phyloP scores from a whole-genome alignment of 2,113 vertebrate genomes.

The Apteryx owenii region DNA sequence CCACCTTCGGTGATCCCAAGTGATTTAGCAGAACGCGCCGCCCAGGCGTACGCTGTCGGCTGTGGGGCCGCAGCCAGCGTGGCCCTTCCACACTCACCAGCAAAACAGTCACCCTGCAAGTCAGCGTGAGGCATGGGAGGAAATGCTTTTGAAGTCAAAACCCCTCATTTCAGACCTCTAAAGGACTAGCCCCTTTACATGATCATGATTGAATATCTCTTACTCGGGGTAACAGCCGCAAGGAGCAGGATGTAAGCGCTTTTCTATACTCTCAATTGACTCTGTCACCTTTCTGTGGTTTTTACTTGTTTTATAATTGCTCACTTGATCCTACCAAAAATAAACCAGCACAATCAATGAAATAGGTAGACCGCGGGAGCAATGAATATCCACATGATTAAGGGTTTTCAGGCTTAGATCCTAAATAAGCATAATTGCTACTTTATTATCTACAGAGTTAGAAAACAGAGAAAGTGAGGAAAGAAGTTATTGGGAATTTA shows the following conservation, averaged over 20 bases:
- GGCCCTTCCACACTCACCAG: accelerated
- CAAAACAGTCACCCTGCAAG: not conserved
- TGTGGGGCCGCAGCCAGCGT: not conserved
- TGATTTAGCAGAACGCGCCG: not conserved
- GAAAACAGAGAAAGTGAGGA: not conserved
- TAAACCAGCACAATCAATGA: slow-evolving; percentile 33
- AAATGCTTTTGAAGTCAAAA: not conserved
- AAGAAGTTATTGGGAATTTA: not conserved
- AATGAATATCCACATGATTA: slow-evolving; percentile 42
- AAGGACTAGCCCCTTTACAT: not conserved
- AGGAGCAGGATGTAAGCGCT: accelerated
- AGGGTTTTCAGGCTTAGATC: slow-evolving; percentile 26
- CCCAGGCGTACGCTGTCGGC: accelerated
- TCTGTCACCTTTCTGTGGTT: slow-evolving; percentile 9
- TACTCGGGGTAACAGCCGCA: not conserved
- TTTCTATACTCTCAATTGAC: not conserved
- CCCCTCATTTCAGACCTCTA: not conserved
- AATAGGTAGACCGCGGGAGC: slow-evolving; percentile 10
- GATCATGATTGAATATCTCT: not conserved
- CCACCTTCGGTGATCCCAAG: not conserved
- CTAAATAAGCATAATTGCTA: slow-evolving; percentile 45
- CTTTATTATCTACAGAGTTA: not conserved
- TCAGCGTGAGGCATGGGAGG: accelerated
- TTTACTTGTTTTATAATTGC: slow-evolving; percentile 41
- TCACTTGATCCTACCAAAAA: slow-evolving; percentile 46